Evolutionary conservation across 1,140 invertebrate genomes (phyloP).

Genomic region (Apocrypta bakeri): DNA sequence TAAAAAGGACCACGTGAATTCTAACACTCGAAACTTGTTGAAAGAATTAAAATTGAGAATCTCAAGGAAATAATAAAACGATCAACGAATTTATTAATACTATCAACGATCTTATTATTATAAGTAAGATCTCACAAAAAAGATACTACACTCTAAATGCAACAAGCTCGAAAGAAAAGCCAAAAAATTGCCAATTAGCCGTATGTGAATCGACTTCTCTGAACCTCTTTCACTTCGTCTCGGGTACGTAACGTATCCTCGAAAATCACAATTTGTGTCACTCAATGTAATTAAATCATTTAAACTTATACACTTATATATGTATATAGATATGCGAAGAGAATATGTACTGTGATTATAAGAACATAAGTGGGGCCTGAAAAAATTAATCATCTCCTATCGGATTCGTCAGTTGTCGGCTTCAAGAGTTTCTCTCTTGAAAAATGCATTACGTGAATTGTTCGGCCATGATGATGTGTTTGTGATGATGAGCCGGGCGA

Average conservation of each 20-base stretch:
- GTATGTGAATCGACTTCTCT: not conserved
- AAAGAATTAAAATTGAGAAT: too few species aligned
- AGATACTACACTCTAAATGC: too few species aligned
- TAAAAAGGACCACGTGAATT: too few species aligned
- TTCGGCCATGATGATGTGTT: not conserved
- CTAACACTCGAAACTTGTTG: too few species aligned
- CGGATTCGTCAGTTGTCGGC: not conserved
- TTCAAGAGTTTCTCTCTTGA: not conserved
- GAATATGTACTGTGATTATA: too few species aligned
- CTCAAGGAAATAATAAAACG: too few species aligned
- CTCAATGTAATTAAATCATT: conserved; percentile 32
- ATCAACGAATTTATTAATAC: too few species aligned
- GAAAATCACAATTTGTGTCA: too few species aligned
- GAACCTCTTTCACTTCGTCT: conserved; percentile 18
- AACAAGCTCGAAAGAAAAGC: not conserved
- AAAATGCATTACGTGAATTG: not conserved
- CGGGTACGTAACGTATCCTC: too few species aligned
- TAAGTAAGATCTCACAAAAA: too few species aligned
- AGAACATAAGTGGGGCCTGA: not conserved
- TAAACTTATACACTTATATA: not conserved
- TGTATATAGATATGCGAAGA: not conserved
- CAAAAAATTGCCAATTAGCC: conserved; percentile 31
- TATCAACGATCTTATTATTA: too few species aligned
- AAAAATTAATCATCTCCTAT: conserved; percentile 4
- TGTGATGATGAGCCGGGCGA: not conserved